Evolutionary conservation across 2,888 invertebrate genomes (phyloP).

Genomic region (Trichogramma dendrolimi): DNA sequence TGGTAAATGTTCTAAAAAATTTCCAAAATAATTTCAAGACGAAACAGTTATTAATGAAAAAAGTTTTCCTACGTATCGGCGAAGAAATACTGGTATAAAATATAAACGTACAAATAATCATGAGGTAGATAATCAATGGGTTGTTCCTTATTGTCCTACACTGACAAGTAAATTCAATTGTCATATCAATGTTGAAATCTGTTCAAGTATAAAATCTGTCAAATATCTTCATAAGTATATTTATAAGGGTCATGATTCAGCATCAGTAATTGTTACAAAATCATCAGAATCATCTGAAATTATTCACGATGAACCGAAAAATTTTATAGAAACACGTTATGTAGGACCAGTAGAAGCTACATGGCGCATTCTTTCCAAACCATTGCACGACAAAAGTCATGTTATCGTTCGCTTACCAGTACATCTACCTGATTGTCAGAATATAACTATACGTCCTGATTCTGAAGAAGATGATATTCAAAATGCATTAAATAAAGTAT

Average conservation of each 20-base stretch:
- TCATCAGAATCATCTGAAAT: not conserved
- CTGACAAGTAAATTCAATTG: conserved; percentile 30
- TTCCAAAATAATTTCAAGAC: conserved; percentile 33
- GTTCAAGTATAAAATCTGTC: conserved; percentile 35
- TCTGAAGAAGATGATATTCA: not conserved
- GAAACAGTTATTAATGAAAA: conserved; percentile 30
- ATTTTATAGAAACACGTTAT: conserved; percentile 21
- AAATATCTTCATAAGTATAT: conserved; percentile 39
- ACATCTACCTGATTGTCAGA: conserved; percentile 16
- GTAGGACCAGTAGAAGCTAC: conserved; percentile 25
- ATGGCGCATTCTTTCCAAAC: conserved; percentile 22
- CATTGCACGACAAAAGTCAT: conserved; percentile 23
- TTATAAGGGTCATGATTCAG: conserved; percentile 36
- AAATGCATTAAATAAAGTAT: conserved; percentile 1
- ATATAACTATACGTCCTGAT: not conserved
- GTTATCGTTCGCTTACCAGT: conserved; percentile 22
- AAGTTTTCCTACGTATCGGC: conserved; percentile 34
- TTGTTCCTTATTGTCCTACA: conserved; percentile 37
- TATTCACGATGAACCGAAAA: conserved; percentile 20
- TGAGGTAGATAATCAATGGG: conserved; percentile 40
- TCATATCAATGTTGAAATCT: conserved; percentile 40
- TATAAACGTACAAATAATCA: conserved; percentile 27
- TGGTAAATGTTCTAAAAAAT: conserved; percentile 36
- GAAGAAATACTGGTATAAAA: conserved; percentile 29
- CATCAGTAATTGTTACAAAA: conserved; percentile 12